Evolutionary conservation across 1,140 invertebrate species (phyloP), one percentile per base, ranked within the genome.

Genomic region (Drosophila dunni): DNA sequence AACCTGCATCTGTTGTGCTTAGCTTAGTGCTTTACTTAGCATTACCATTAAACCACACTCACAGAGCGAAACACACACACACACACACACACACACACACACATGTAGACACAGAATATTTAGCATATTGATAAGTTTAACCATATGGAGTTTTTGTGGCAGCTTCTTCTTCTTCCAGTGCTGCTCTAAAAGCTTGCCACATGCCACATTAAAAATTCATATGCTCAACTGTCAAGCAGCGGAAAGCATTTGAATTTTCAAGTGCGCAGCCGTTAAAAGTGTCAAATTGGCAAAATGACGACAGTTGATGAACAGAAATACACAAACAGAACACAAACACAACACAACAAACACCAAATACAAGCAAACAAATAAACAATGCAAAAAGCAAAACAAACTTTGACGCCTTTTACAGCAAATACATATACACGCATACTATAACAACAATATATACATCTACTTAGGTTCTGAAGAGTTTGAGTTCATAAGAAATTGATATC

Each of bases 401-500:
- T 88, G 68, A 82, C 48, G 82, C 83, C 83, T 75, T 66, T 78
- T 66, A 29, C 20, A 68, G 69, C 56, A 50, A 29, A 58, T 53
- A 58, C 51, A 57, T 36, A 57, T 46, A 42, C 15, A 44, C 17
- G 29, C 46, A 50, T 17, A 33, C 48, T 29, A 29, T 29, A 29
- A 51, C 29, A 51, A 6, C 29, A 10, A 33, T 33, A 51, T 11
- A 34, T n/a, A 34, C 6, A 51, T 20, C 24, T 56, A 50, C 53
- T 15, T 56, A 29, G 64, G 40, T 61, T 51, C 72, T 10, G 45
- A n/a, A 17, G 75, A 29, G 24, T 29, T 29, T 29, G 24, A 70
- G 70, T 83, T 81, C 75, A 89, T 89, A 88, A 88, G 83, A 88
- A 88, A 88, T 88, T 88, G 83, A 88, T 88, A 88, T 88, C 76